These are phyloP conservation scores for Solen grandis DNA, from an alignment of 1,140 invertebrate genomes.

Conservation along the genomic window DNA sequence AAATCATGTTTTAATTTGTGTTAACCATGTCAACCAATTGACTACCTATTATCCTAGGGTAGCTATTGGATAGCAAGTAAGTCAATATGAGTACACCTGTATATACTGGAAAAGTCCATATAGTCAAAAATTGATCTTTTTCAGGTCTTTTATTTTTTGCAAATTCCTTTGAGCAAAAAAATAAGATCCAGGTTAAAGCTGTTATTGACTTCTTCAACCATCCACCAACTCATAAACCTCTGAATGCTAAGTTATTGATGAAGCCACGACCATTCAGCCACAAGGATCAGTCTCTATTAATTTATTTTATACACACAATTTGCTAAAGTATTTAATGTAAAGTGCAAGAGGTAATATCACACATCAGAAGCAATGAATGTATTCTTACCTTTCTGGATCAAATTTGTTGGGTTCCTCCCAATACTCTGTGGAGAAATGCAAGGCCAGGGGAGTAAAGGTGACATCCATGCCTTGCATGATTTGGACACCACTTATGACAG, in stretches of 20 bases:
- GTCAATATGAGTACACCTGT: no score
- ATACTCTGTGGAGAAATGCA: conserved; percentile 29
- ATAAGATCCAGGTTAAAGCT: neutral
- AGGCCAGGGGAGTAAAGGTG: neutral
- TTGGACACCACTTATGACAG: conserved; percentile 23
- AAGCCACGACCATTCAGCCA: neutral
- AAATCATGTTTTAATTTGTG: neutral
- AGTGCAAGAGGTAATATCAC: no score
- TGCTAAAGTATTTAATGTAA: neutral
- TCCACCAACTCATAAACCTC: neutral
- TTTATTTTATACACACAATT: neutral
- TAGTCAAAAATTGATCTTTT: neutral
- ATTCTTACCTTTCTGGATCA: conserved; percentile 43
- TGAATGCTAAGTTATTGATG: neutral
- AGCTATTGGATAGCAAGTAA: no score
- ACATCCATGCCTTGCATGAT: conserved; percentile 42
- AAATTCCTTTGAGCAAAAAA: no score
- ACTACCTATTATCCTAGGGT: no score
- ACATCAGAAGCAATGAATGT: no score
- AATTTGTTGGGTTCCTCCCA: conserved; percentile 44
- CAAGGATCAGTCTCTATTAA: neutral
- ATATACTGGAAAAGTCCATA: neutral
- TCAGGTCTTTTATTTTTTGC: no score
- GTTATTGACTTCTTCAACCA: neutral
- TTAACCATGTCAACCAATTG: neutral